phyloP scores from a whole-genome alignment of 2,113 vertebrate species.

The Alligator sinensis region DNA sequence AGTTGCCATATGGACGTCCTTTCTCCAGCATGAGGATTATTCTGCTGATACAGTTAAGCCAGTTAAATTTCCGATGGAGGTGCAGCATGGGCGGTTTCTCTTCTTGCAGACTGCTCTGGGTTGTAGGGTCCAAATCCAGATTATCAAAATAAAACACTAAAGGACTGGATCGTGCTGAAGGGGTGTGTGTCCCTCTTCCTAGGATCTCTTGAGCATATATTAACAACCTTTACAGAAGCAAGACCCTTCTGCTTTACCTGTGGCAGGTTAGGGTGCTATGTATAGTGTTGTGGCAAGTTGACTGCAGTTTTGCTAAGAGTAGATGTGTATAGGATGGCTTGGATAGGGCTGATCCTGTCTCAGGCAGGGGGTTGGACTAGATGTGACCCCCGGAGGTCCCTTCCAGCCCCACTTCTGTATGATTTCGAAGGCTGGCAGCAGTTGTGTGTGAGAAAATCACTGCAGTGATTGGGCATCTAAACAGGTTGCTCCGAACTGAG shows the following conservation, averaged over 20 bases:
- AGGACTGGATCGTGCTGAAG: slow-evolving; percentile 55
- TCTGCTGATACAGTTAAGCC: slow-evolving; percentile 31
- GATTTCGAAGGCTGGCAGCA: neutral
- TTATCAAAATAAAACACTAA: slow-evolving; percentile 49
- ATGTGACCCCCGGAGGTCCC: too few species aligned
- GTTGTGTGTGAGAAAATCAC: slow-evolving; percentile 28
- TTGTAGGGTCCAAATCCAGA: slow-evolving; percentile 57
- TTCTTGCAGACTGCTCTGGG: slow-evolving; percentile 28
- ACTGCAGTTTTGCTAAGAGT: too few species aligned
- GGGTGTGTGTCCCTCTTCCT: neutral
- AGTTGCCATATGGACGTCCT: slow-evolving; percentile 16
- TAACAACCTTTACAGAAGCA: too few species aligned
- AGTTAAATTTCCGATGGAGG: slow-evolving; percentile 52
- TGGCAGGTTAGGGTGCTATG: too few species aligned
- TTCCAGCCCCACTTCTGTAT: too few species aligned
- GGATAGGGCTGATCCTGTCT: too few species aligned
- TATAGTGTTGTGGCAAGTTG: too few species aligned
- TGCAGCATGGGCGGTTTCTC: slow-evolving; percentile 57
- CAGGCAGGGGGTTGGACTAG: too few species aligned
- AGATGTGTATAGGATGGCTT: too few species aligned
- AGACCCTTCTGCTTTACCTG: too few species aligned
- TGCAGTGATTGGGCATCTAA: slow-evolving; percentile 26
- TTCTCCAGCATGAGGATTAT: neutral
- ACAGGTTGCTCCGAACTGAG: slow-evolving; percentile 10
- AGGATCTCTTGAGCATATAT: too few species aligned